Percentiles rank a stretch among this genome's conserved stretches.
Evolutionary conservation across 2,113 vertebrate genomes (phyloP).

Genomic region (Petrocephalus zakoni): DNA sequence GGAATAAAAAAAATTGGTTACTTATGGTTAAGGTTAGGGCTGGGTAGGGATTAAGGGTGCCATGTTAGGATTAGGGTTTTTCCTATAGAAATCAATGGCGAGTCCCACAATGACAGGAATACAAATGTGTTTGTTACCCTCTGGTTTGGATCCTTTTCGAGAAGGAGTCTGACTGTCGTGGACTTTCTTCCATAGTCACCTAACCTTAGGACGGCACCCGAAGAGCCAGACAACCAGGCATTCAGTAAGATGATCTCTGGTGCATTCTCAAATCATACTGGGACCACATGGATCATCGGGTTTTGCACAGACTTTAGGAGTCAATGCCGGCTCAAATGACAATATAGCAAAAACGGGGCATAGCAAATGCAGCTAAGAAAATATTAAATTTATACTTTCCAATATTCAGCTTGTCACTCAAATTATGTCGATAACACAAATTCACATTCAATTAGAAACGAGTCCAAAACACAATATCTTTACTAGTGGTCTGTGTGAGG

Average conservation of each 20-base stretch:
- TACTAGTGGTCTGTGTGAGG: background rate
- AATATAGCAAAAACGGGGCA: background rate
- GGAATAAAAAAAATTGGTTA: no score
- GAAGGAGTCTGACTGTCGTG: background rate
- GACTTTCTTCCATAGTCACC: background rate
- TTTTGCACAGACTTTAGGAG: background rate
- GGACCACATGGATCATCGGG: no score
- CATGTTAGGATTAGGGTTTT: no score
- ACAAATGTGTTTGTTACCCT: background rate
- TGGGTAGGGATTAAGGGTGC: no score
- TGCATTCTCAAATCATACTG: background rate
- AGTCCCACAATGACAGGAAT: no score
- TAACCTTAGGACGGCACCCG: background rate
- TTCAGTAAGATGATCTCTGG: background rate
- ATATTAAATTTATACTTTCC: background rate
- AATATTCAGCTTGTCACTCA: no score
- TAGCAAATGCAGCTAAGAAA: background rate
- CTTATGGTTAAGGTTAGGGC: no score
- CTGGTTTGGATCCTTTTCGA: background rate
- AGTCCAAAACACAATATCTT: background rate
- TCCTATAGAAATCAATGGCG: no score
- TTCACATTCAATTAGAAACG: background rate
- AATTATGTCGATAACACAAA: background rate
- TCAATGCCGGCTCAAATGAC: background rate
- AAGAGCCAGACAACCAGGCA: background rate